Base-by-base conservation (phyloP, 2,113 vertebrate species). In the Himantopus leucocephalus region DNA sequence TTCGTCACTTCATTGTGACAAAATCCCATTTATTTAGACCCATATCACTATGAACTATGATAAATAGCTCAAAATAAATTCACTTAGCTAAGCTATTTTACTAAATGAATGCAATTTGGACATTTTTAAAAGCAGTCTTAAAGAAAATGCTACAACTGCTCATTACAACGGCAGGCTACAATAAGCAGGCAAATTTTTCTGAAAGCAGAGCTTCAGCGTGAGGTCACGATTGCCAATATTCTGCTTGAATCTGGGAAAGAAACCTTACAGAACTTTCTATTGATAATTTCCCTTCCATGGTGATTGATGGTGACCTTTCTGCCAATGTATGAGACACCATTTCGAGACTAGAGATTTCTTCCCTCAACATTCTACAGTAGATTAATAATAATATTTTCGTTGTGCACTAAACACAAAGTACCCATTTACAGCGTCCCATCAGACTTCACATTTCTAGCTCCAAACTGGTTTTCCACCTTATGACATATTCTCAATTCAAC, bases 271-370 rank as follows among this genome's bases (percentile, higher is more conserved):
- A 90, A 79, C 34, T 67, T 48, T 56, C 18, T 5, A 58, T 6
- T 34, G 80, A 73, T 76, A 35, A 92, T 29, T 66, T 64, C 70
- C 48, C n/a, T 71, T 68, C 55, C 39, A 12, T 0, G 0, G 30
- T 76, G 92, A 95, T 59, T 37, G 70, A 95, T 74, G 83, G 60
- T 83, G 90, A 92, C 91, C 73, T 91, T 96, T 88, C 72, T 88
- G 70, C 47, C 76, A 34, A n/a, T 7, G 22, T 5, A 29, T 14
- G 24, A 92, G 37, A 43, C 12, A 73, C 21, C 78, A 66, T 76
- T 87, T 82, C 35, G 70, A 94, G 53, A 78, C 35, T 2, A 9
- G 55, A 71, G 67, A 55, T 24, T 58, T 75, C 82, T 72, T 68
- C 58, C 47, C 29, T 81, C 68, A 62, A 14, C 14, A 43, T 19